Evolutionary conservation across 2,797 vertebrate genomes (phyloP).

Genomic region (Momotus momota): DNA sequence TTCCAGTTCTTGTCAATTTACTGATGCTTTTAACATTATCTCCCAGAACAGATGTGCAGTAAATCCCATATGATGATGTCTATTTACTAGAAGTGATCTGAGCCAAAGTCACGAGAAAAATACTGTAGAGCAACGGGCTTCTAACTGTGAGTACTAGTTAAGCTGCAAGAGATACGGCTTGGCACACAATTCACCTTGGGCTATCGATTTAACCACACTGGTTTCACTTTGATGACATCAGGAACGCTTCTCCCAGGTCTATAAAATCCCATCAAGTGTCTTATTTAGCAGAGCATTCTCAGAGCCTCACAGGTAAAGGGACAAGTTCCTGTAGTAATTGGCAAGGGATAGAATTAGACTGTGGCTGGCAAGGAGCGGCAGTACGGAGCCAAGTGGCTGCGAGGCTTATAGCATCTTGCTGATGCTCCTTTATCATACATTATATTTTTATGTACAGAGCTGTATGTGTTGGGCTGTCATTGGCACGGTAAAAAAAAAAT

Average conservation of each 20-base stretch:
- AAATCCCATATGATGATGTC: background rate
- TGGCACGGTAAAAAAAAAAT: background rate
- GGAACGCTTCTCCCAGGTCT: background rate
- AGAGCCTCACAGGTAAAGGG: background rate
- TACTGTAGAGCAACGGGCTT: background rate
- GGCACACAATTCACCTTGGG: background rate
- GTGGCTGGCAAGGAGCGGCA: background rate
- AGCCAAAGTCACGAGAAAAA: background rate
- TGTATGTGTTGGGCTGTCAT: accelerated
- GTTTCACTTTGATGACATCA: background rate
- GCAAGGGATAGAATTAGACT: background rate
- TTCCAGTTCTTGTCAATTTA: background rate
- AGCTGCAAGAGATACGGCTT: background rate
- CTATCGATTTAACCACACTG: background rate
- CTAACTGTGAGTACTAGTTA: too few species aligned
- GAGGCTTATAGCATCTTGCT: background rate
- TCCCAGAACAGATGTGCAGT: background rate
- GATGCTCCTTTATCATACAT: background rate
- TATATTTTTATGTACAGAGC: background rate
- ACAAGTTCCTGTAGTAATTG: background rate
- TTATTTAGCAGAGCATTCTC: background rate
- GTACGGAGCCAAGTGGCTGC: background rate
- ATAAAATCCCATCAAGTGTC: accelerated
- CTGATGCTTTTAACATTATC: background rate
- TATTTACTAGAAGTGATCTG: background rate